A percentile compares a stretch with the other conserved stretches of the same genome.
These are phyloP conservation scores for Eulemur albifrons DNA, from an alignment of 2,797 vertebrate species.

Conservation along the genomic window DNA sequence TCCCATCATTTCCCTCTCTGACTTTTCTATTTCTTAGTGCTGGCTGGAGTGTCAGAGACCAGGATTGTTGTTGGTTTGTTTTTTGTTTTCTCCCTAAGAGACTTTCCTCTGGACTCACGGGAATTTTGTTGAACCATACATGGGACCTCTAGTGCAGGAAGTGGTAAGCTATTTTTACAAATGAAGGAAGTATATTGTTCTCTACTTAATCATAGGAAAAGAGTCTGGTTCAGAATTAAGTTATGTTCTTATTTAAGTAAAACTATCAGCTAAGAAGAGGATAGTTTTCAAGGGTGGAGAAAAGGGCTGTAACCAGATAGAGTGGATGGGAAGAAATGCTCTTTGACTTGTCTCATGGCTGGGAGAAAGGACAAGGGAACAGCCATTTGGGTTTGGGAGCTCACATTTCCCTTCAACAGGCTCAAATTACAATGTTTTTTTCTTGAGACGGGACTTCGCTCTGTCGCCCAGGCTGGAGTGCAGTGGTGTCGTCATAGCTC, in stretches of 20 bases:
- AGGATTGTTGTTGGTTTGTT: neutral
- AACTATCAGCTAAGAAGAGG: neutral
- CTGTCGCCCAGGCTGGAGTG: neutral
- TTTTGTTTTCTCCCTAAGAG: neutral
- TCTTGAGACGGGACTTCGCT: neutral
- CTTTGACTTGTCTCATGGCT: neutral
- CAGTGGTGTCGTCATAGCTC: neutral
- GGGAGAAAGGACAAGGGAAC: neutral
- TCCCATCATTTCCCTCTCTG: neutral
- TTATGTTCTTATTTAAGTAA: neutral
- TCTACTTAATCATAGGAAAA: neutral
- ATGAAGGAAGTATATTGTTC: neutral
- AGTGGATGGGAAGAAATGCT: neutral
- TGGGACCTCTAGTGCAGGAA: neutral
- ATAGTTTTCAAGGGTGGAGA: neutral
- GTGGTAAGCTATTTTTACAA: neutral
- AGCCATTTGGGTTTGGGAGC: neutral
- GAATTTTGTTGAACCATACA: neutral
- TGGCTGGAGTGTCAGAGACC: neutral
- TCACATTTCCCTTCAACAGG: neutral
- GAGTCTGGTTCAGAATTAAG: neutral
- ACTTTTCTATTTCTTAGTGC: neutral
- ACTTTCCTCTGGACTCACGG: neutral
- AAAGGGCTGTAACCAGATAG: neutral
- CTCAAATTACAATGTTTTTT: neutral